phyloP scores from a whole-genome alignment of 2,888 invertebrate genomes.

The Heliconius ismenius region DNA sequence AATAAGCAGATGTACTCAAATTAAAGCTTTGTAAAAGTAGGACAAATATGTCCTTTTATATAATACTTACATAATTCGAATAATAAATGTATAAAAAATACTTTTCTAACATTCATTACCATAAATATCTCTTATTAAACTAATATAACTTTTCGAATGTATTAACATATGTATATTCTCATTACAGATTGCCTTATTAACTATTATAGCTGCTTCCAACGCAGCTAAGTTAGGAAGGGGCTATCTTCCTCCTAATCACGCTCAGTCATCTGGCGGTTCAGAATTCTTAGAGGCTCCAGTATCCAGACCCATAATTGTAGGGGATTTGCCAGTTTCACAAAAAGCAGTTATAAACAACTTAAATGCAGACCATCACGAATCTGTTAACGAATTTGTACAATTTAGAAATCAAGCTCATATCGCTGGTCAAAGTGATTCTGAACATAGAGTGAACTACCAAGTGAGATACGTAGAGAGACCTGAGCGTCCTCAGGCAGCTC shows the following conservation, averaged over 20 bases:
- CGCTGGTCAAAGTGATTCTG: conserved; percentile 36
- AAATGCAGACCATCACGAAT: neutral
- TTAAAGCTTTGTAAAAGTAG: conserved; percentile 1
- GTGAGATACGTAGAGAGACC: conserved; percentile 50
- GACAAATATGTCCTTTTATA: neutral
- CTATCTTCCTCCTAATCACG: conserved; percentile 68
- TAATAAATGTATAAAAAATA: neutral
- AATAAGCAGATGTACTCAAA: neutral
- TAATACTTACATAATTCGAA: conserved; percentile 3
- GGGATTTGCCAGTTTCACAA: conserved; percentile 19
- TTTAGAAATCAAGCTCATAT: conserved; percentile 24
- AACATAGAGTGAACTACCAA: conserved; percentile 38
- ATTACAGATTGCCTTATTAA: conserved; percentile 64
- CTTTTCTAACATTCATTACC: conserved; percentile 13
- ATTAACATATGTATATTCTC: conserved; percentile 5
- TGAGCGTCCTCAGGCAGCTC: conserved; percentile 66
- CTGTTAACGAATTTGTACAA: conserved; percentile 21
- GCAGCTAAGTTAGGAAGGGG: conserved; percentile 69
- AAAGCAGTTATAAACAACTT: neutral
- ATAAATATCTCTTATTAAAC: conserved; percentile 16
- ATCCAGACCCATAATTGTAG: conserved; percentile 37
- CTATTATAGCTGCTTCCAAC: conserved; percentile 56
- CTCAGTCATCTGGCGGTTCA: conserved; percentile 60
- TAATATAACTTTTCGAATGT: conserved; percentile 8
- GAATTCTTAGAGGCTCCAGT: conserved; percentile 62